These are phyloP conservation scores for Cetoscarus ocellatus DNA, from an alignment of 2,797 vertebrate species.

Conservation along the genomic window DNA sequence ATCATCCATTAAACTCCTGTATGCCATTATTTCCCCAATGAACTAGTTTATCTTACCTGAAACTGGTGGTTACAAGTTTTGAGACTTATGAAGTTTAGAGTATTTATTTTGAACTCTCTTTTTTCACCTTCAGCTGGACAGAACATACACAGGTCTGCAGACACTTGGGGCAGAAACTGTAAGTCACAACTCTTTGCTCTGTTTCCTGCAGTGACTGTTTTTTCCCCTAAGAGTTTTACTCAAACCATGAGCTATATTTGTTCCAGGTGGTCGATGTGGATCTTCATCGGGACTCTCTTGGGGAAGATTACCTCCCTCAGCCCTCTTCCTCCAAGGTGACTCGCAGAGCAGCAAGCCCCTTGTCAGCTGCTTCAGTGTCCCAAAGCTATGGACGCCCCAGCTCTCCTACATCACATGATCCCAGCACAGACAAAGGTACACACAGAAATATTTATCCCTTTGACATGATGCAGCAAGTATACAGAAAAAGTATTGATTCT, in stretches of 20 bases:
- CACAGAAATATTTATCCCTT: background rate
- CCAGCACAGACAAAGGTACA: slow-evolving; percentile 90
- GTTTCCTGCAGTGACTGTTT: slow-evolving; percentile 6
- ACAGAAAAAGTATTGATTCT: background rate
- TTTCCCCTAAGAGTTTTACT: slow-evolving; percentile 6
- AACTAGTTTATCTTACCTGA: background rate
- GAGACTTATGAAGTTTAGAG: background rate
- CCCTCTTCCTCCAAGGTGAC: slow-evolving; percentile 76
- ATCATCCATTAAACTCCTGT: no score
- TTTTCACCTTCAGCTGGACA: slow-evolving; percentile 89
- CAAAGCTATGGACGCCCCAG: slow-evolving; percentile 79
- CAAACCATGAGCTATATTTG: slow-evolving; percentile 38
- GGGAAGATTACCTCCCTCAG: slow-evolving; percentile 87
- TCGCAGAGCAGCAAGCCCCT: slow-evolving; percentile 80
- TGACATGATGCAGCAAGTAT: background rate
- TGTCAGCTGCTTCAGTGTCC: slow-evolving; percentile 74
- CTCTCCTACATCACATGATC: slow-evolving; percentile 87
- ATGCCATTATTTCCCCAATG: no score
- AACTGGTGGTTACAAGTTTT: background rate
- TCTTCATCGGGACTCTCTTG: slow-evolving; percentile 93
- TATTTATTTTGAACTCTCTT: slow-evolving; percentile 5
- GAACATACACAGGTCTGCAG: slow-evolving; percentile 98
- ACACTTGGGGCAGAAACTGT: slow-evolving; percentile 98
- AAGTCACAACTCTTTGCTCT: slow-evolving; percentile 59
- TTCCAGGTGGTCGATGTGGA: slow-evolving; percentile 97